Evolutionary conservation across 2,797 vertebrate species (phyloP).

Genomic region (Ceryle rudis): DNA sequence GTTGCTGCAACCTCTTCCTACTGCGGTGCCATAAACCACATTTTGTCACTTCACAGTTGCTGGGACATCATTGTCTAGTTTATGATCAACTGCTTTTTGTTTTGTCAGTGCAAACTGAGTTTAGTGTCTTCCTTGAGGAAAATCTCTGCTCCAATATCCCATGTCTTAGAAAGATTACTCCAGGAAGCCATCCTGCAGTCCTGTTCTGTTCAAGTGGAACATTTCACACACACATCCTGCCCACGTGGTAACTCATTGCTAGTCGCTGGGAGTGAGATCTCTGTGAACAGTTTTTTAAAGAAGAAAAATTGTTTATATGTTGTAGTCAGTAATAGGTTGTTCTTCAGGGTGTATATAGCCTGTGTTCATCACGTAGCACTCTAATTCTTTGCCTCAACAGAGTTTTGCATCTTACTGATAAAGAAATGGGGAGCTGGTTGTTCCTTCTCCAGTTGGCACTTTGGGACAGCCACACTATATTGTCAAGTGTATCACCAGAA

Average conservation of each 20-base stretch:
- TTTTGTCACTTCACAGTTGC: background rate
- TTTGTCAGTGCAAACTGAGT: background rate
- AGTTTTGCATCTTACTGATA: background rate
- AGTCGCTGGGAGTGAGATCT: background rate
- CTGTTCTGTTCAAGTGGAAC: background rate
- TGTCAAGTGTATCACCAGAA: background rate
- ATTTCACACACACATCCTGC: background rate
- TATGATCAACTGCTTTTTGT: background rate
- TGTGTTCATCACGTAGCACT: background rate
- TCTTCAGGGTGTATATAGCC: background rate
- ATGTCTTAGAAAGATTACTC: background rate
- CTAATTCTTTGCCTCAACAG: background rate
- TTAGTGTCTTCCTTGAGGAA: background rate
- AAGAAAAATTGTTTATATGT: background rate
- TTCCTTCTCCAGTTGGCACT: background rate
- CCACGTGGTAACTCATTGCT: background rate
- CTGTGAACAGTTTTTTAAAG: background rate
- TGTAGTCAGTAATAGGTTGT: background rate
- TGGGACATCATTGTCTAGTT: background rate
- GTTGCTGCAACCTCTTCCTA: background rate
- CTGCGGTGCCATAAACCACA: background rate
- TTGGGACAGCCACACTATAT: background rate
- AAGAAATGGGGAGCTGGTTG: background rate
- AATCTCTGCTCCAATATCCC: background rate
- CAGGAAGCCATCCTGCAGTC: background rate